These are phyloP conservation scores for Pseudorhiza aurosa DNA, from an alignment of 30 jellyfish, hydroid and myxozoan genomes.

Conservation along the genomic window DNA sequence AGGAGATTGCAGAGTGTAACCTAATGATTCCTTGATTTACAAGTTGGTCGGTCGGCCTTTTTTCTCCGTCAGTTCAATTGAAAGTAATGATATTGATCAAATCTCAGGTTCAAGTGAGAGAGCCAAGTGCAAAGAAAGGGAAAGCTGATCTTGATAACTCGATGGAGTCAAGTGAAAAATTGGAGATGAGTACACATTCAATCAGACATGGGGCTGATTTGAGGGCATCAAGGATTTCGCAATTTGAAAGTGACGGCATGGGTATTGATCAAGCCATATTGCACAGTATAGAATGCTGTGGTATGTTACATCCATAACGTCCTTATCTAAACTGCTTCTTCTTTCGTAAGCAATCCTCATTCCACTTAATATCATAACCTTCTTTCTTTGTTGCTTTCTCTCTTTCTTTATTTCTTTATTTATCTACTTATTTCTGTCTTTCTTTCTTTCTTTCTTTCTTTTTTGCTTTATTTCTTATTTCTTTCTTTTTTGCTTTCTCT, in stretches of 20 bases:
- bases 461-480: too few species aligned
- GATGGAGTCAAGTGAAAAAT: conserved; percentile 29
- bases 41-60: too few species aligned
- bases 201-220: not conserved
- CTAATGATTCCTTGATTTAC: too few species aligned
- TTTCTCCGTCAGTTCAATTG: too few species aligned
- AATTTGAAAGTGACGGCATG: conserved; percentile 73
- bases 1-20: too few species aligned
- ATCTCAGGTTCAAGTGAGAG: conserved; percentile 56
- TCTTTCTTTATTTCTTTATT: too few species aligned
- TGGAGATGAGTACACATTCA: conserved; percentile 25
- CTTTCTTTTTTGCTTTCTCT: not conserved
- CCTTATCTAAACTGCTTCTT: too few species aligned
- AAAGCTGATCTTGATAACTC: conserved; percentile 39
- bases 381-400: too few species aligned
- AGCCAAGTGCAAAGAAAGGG: conserved; percentile 71
- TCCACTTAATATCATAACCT: too few species aligned
- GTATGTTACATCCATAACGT: too few species aligned
- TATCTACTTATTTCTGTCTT: too few species aligned
- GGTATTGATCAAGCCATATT: conserved; percentile 88
- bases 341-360: too few species aligned
- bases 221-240: not conserved
- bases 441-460: not conserved
- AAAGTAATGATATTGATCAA: not conserved
- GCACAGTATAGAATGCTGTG: conserved; percentile 85